These are phyloP conservation scores for Nycticebus coucang DNA, from an alignment of 2,113 vertebrate species.

Conservation along the genomic window DNA sequence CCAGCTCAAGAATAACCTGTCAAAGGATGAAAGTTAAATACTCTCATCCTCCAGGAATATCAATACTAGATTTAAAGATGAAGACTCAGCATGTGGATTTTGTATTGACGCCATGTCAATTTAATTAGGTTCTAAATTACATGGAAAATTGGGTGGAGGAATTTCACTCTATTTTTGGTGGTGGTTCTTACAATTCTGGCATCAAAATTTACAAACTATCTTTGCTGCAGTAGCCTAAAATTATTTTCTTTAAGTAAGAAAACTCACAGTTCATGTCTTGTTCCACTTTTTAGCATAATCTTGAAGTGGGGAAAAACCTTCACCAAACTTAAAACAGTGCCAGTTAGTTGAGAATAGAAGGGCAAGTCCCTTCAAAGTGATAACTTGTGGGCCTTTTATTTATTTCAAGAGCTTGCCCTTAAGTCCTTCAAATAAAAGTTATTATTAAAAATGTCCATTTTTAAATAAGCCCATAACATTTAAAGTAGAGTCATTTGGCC, in stretches of 20 bases:
- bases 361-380: neutral
- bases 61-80: constrained; percentile 74
- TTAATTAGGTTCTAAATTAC: constrained; percentile 77
- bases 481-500: neutral
- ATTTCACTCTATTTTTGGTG: constrained; percentile 70
- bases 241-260: constrained; percentile 80
- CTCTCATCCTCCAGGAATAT: constrained; percentile 66
- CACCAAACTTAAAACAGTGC: neutral
- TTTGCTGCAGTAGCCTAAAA: constrained; percentile 68
- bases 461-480: neutral
- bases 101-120: constrained; percentile 69
- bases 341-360: neutral
- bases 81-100: constrained; percentile 80
- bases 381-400: neutral
- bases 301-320: neutral
- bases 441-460: neutral
- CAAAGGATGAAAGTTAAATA: constrained; percentile 79
- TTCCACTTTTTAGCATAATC: neutral
- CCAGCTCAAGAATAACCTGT: constrained; percentile 64
- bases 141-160: constrained; percentile 76
- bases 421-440: neutral
- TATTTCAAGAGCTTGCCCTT: neutral
- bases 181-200: constrained; percentile 67
- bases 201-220: constrained; percentile 76
- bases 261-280: neutral